phyloP scores from a whole-genome alignment of 2,113 vertebrate species.

The Gavia stellata region DNA sequence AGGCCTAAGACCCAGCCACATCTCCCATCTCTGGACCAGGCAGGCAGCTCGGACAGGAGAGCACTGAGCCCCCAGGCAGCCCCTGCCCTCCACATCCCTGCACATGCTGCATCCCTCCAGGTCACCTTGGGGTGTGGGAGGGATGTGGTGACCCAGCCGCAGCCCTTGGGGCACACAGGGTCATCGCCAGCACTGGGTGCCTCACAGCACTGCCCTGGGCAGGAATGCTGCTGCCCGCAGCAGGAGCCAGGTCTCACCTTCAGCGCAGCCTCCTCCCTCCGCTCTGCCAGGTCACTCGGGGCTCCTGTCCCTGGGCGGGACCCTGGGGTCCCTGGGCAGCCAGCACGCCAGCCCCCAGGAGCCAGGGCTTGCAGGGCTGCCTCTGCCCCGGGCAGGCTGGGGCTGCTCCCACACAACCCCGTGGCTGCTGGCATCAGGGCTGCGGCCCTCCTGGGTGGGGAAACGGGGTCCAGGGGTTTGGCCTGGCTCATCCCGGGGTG shows the following conservation, averaged over 20 bases:
- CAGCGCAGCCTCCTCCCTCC: rapidly evolving
- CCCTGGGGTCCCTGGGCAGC: not conserved
- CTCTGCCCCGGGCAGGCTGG: not conserved
- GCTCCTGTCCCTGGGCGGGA: not conserved
- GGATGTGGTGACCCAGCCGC: rapidly evolving
- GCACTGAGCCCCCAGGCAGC: not conserved
- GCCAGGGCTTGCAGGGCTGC: not conserved
- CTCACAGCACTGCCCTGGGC: not conserved
- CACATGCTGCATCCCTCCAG: rapidly evolving
- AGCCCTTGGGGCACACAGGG: not conserved
- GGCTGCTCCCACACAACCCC: not conserved
- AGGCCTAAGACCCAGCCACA: not conserved
- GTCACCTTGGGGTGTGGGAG: rapidly evolving
- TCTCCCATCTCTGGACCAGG: rapidly evolving
- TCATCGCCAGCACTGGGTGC: not conserved
- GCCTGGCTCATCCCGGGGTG: not conserved
- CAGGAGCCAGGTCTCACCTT: not conserved
- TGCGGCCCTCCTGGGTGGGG: not conserved
- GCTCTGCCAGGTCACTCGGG: rapidly evolving
- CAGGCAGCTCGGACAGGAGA: not conserved
- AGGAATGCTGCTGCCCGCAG: not conserved
- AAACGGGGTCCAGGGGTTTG: rapidly evolving
- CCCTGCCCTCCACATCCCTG: not conserved
- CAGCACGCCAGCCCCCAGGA: not conserved
- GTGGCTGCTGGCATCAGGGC: not conserved